phyloP scores from a whole-genome alignment of 2,113 vertebrate genomes.

The Lampris incognitus region DNA sequence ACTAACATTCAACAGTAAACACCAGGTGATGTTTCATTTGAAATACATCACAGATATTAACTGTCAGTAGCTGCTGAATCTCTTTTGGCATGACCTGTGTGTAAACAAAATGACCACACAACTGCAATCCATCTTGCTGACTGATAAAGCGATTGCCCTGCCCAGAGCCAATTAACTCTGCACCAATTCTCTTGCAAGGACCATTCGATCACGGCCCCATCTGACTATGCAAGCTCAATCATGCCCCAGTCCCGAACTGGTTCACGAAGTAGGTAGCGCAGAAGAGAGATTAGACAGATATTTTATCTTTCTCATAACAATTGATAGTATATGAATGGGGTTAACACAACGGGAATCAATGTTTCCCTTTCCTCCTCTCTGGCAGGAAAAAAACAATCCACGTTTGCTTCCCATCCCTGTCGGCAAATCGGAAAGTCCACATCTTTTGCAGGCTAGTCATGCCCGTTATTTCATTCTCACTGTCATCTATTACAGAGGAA shows the following conservation, averaged over 20 bases:
- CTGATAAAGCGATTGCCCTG: conserved; percentile 21
- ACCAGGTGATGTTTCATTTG: conserved; percentile 32
- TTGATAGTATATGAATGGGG: conserved; percentile 12
- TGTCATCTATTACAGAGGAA: conserved; percentile 20
- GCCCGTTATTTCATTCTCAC: conserved; percentile 42
- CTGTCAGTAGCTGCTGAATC: not conserved
- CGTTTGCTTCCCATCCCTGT: not conserved
- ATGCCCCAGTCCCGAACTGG: not conserved
- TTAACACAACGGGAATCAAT: conserved; percentile 15
- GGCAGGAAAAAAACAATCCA: conserved; percentile 7
- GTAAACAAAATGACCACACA: not conserved
- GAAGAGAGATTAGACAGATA: conserved; percentile 7
- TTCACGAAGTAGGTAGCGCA: not conserved
- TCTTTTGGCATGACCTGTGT: conserved; percentile 18
- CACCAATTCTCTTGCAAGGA: conserved; percentile 4
- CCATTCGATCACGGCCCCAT: conserved; percentile 16
- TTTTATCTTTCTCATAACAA: conserved; percentile 47
- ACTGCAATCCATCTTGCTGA: conserved; percentile 18
- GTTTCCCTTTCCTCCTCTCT: conserved; percentile 17
- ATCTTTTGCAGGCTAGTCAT: conserved; percentile 60
- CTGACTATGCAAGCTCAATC: not conserved
- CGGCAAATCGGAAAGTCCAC: conserved; percentile 21
- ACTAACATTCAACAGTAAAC: not conserved
- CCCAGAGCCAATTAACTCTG: not conserved
- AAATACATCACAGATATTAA: conserved; percentile 18